Conservation (phyloP, 2,888 invertebrate species). For the Coleophora flavipennella region DNA sequence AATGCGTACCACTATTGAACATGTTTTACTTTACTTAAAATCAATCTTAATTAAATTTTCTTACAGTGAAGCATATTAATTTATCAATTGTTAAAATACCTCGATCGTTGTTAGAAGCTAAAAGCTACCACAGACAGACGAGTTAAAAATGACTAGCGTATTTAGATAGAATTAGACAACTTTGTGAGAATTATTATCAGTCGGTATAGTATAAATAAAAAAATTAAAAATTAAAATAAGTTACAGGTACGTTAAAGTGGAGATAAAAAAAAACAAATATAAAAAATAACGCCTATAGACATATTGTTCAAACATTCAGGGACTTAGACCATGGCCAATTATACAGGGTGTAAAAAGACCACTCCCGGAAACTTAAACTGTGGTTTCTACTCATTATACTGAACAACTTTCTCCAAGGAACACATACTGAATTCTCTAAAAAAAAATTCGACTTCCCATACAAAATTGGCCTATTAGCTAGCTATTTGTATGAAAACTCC, state of each 20-base stretch:
- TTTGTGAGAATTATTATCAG: neutral
- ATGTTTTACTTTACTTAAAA: neutral
- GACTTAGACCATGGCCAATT: no score
- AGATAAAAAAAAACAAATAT: neutral
- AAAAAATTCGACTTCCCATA: no score
- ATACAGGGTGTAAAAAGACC: no score
- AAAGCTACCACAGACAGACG: no score
- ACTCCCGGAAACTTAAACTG: no score
- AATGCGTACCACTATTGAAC: neutral
- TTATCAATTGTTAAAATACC: no score
- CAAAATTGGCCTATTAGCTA: no score
- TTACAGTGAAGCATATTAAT: conserved; percentile 10
- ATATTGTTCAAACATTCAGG: neutral
- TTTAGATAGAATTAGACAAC: conserved; percentile 23
- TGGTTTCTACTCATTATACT: no score
- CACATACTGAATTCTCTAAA: no score
- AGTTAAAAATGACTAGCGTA: conserved; percentile 57
- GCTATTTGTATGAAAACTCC: no score
- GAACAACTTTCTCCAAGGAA: no score
- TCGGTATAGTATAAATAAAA: neutral
- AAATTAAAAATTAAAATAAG: neutral
- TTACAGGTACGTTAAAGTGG: neutral
- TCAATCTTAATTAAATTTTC: neutral
- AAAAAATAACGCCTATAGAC: neutral
- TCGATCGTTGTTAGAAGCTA: no score